Conservation (phyloP, 1,140 invertebrate genomes). For the Dinothrombium tinctorium region DNA sequence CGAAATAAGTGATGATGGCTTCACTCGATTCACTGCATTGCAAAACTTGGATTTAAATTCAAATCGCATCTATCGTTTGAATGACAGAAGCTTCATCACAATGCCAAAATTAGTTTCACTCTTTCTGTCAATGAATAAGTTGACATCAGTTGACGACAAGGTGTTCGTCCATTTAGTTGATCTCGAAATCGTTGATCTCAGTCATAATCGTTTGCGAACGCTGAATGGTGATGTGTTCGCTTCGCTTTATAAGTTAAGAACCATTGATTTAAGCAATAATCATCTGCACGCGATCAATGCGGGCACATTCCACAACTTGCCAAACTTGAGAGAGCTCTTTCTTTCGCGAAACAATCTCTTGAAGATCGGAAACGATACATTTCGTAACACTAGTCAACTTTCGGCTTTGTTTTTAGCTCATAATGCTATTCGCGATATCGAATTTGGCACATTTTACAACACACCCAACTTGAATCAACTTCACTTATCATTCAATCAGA, state of each 20-base stretch:
- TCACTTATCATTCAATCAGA: slow-evolving; percentile 62
- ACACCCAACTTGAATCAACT: slow-evolving; percentile 49
- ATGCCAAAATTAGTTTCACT: slow-evolving; percentile 51
- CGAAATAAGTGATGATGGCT: slow-evolving; percentile 40
- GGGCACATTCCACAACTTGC: slow-evolving; percentile 50
- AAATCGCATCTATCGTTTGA: slow-evolving; percentile 49
- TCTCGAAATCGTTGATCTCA: slow-evolving; percentile 58
- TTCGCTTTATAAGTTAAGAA: slow-evolving; percentile 42
- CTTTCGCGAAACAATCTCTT: slow-evolving; percentile 73
- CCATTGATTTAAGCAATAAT: slow-evolving; percentile 63
- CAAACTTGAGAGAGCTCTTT: slow-evolving; percentile 50
- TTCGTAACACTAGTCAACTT: slow-evolving; percentile 44
- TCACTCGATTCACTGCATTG: slow-evolving; percentile 40
- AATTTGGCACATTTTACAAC: slow-evolving; percentile 41
- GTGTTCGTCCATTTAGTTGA: slow-evolving; percentile 43
- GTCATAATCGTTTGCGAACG: slow-evolving; percentile 47
- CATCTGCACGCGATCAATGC: slow-evolving; percentile 50
- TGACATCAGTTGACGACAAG: slow-evolving; percentile 45
- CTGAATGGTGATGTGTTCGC: slow-evolving; percentile 32
- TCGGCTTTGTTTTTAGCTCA: slow-evolving; percentile 62
- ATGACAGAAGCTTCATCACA: slow-evolving; percentile 45
- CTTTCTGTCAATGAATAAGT: slow-evolving; percentile 55
- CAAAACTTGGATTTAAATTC: slow-evolving; percentile 57
- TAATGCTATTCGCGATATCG: slow-evolving; percentile 52
- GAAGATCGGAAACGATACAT: slow-evolving; percentile 52